Evolutionary conservation across 2,113 vertebrate genomes (phyloP).

Genomic region (Delphinapterus leucas): DNA sequence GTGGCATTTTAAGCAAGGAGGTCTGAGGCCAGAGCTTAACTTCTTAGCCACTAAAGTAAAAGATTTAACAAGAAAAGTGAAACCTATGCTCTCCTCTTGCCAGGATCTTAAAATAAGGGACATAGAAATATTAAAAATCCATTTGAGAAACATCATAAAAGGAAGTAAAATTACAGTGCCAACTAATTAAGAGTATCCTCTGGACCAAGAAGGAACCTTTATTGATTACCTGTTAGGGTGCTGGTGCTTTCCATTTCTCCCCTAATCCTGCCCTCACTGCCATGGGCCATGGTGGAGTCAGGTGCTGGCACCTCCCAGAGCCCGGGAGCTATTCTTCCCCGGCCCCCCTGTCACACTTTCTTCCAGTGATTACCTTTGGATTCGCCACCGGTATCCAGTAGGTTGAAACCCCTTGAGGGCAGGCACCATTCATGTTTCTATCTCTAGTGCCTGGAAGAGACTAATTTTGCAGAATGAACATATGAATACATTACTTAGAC

Average conservation of each 20-base stretch:
- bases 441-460: not conserved
- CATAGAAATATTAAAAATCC: conserved; percentile 39
- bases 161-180: not conserved
- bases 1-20: not conserved
- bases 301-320: not conserved
- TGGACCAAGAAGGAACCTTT: not conserved
- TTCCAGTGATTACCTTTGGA: not conserved
- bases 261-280: not conserved
- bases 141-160: conserved; percentile 18
- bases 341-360: not conserved
- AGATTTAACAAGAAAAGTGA: not conserved
- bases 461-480: not conserved
- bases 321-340: not conserved
- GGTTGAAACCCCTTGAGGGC: not conserved
- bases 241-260: not conserved
- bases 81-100: not conserved
- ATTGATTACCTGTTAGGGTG: not conserved
- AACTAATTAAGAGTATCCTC: not conserved
- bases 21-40: not conserved
- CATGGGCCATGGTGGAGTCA: fast-evolving
- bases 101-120: not conserved
- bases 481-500: not conserved
- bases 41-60: not conserved
- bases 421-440: not conserved
- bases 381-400: not conserved